Evolutionary conservation across 1,140 invertebrate genomes (phyloP), one percentile per base, ranked within the genome.

Genomic region (Rhagoletis pomonella): DNA sequence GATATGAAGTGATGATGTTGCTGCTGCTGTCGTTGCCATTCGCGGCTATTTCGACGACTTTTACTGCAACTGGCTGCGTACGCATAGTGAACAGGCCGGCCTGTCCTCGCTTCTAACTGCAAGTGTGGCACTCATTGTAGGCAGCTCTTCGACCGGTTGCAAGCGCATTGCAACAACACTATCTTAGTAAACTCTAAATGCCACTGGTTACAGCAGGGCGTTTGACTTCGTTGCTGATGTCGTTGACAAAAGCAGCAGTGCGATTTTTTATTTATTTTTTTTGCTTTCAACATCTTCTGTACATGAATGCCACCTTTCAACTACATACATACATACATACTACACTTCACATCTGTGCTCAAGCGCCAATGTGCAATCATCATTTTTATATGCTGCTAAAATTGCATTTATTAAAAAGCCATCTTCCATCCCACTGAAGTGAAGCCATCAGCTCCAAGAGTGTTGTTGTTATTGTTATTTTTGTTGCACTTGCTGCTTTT

Each of bases 341-440:
- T 1, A 29, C 29, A 29, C 29, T 29, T 29, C 29, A 29, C 29
- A 0, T 29, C 0, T 29, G 29, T 29, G 29, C 29, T 29, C 29
- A 29, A 29, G 29, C 29, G 29, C 29, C 29, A 29, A 29, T 29
- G 29, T 19, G 29, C 69, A n/a, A 4, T 39, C 17, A 4, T 39
- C 17, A 47, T 73, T 73, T 73, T 73, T 47, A 81, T 81, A 29
- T 50, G 47, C 47, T 55, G 12, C 73, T 81, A 55, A 81, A 81
- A 81, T 81, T 58, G 44, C 47, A 81, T 81, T 81, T 81, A 81
- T 81, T 81, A 58, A 81, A 81, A 81, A 81, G 73, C 17, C 47
- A 81, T 81, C 73, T 81, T 81, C 73, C 17, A 19, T 50, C 47
- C 9, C 73, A 55, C n/a, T 81, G 44, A 12, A 47, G 73, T 19